Percentiles rank a stretch among this genome's conserved stretches.
Conservation (phyloP, 2,888 invertebrate genomes). For the Diarsia rubi region DNA sequence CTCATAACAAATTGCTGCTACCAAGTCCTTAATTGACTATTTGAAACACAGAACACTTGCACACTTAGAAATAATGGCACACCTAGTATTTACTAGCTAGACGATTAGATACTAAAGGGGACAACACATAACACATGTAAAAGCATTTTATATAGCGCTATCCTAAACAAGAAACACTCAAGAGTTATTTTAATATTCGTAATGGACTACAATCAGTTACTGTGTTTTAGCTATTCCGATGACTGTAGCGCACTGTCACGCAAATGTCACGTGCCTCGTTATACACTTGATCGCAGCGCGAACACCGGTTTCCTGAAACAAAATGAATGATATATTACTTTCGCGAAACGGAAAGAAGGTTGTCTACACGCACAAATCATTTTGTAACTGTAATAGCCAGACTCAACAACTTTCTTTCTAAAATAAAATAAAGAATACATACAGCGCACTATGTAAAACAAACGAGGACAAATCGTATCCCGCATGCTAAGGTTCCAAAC, state of each 20-base stretch:
- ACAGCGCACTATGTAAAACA: conserved; percentile 28
- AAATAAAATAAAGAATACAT: neutral
- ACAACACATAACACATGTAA: conserved; percentile 60
- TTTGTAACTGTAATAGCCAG: neutral
- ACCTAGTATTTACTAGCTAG: conserved; percentile 49
- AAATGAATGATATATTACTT: conserved; percentile 65
- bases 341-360: conserved; percentile 17
- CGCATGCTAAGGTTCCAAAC: conserved; percentile 43
- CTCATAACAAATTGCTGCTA: conserved; percentile 49
- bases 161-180: conserved; percentile 59
- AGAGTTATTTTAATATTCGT: conserved; percentile 63
- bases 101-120: conserved; percentile 55
- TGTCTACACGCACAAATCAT: conserved; percentile 8
- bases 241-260: conserved; percentile 74
- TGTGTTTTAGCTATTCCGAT: conserved; percentile 67
- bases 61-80: conserved; percentile 58
- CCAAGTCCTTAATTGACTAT: conserved; percentile 52
- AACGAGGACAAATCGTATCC: conserved; percentile 47
- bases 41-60: conserved; percentile 62
- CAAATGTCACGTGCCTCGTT: conserved; percentile 79
- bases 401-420: conserved; percentile 13
- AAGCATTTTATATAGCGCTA: conserved; percentile 59
- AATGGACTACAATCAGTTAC: conserved; percentile 75
- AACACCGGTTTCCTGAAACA: conserved; percentile 72
- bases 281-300: conserved; percentile 67